Evolutionary conservation across 2,113 vertebrate species (phyloP), one percentile per base, ranked within the genome.

Genomic region (Platycercus adscitus): DNA sequence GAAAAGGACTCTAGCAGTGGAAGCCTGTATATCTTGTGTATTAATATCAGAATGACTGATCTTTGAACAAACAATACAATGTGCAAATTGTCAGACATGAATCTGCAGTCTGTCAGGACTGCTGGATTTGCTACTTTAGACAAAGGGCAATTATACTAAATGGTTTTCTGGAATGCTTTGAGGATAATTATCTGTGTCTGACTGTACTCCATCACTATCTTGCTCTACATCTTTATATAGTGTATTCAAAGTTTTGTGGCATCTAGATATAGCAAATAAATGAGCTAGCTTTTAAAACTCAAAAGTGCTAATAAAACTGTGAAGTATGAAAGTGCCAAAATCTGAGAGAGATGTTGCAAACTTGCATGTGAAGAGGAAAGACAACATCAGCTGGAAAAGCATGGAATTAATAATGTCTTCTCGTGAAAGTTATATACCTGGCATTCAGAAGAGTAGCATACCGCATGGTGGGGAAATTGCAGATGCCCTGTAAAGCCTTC

Each of bases 231-330:
- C 66, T 76, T 79, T 43, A 50, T 47, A 37, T n/a, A 75, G 33
- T 29, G 13, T 44, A n/a, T 61, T 68, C 66, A 47, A 85, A 73
- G 64, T 69, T 93, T 87, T 81, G 96, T 95, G 81, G 84, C 83
- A 94, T 91, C 86, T 86, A 92, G 68, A 85, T 78, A 95, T 35
- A 96, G 90, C 84, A 95, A 96, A 94, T 95, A 97, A 96, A 91
- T 94, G 81, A 93, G 88, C 93, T 97, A 65, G 76, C 81, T 96
- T 97, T 96, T 93, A 96, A 96, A 97, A 84, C 91, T 96, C 95
- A 82, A 89, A 95, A 95, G 94, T 96, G 95, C 86, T 89, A 96
- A 85, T 94, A 69, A 97, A 96, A 89, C 89, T 93, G 91, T 84
- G 85, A 97, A 96, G 88, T 96, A 97, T 93, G 94, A 29, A 97